phyloP scores from a whole-genome alignment of 1,140 invertebrate genomes.

The Aplysia californica region DNA sequence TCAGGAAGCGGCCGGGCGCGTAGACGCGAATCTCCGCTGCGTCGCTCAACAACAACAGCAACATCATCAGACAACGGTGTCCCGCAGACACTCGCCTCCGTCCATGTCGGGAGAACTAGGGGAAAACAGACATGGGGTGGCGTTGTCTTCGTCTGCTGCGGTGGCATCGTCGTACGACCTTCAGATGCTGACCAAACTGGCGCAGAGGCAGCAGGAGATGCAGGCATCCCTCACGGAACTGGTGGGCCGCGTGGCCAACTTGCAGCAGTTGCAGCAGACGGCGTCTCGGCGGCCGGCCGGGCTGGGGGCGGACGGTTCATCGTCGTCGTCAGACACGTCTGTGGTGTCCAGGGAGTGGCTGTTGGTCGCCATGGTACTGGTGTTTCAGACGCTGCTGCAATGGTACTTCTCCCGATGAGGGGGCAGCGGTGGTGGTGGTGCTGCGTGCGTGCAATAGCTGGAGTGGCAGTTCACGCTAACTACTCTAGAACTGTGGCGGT shows the following conservation, averaged over 20 bases:
- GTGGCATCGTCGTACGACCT: no score
- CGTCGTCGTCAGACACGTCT: neutral
- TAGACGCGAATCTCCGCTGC: no score
- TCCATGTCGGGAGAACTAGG: no score
- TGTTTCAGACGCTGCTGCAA: conserved; percentile 55
- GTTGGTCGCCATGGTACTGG: conserved; percentile 48
- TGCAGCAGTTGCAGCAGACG: neutral
- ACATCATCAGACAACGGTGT: no score
- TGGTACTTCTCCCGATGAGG: conserved; percentile 44
- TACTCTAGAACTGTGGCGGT: no score
- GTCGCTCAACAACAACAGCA: no score
- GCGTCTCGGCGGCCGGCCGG: conserved; percentile 19
- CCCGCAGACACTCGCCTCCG: no score
- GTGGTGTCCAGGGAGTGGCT: conserved; percentile 44
- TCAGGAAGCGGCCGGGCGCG: neutral
- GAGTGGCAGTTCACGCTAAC: no score
- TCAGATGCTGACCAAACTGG: neutral
- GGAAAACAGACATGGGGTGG: no score
- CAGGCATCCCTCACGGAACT: neutral
- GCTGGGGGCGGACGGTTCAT: neutral
- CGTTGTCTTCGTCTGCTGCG: no score
- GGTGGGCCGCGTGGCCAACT: neutral
- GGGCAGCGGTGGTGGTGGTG: no score
- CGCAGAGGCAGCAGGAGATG: conserved; percentile 20
- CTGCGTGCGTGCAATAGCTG: no score